Evolutionary conservation across 2,113 vertebrate genomes (phyloP).

Genomic region (Cynocephalus volans): DNA sequence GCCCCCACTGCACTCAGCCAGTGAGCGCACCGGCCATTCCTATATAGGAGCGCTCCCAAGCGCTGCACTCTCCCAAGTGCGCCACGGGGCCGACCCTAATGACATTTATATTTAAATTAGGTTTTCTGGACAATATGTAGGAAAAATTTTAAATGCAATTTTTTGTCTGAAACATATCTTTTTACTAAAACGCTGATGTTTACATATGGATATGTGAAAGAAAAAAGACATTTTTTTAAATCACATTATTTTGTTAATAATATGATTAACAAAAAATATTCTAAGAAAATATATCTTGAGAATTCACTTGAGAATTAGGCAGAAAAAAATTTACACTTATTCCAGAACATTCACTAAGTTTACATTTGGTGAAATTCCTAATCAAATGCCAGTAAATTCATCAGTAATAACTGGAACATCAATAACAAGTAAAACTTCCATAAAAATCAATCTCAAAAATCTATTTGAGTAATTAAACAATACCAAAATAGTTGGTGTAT

Average conservation of each 20-base stretch:
- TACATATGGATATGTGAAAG: not conserved
- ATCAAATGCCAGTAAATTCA: slow-evolving; percentile 35
- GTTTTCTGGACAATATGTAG: not conserved
- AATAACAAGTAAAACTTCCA: not conserved
- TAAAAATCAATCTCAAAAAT: slow-evolving; percentile 40
- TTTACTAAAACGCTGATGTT: slow-evolving; percentile 15
- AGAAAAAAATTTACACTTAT: not conserved
- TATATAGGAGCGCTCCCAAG: too few species aligned
- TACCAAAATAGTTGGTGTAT: not conserved
- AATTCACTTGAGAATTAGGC: not conserved
- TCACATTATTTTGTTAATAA: too few species aligned
- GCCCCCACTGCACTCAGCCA: too few species aligned
- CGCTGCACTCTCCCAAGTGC: too few species aligned
- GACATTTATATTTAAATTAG: not conserved
- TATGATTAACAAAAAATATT: slow-evolving; percentile 2
- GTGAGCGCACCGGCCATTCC: too few species aligned
- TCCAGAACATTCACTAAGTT: slow-evolving; percentile 40
- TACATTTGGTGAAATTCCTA: slow-evolving; percentile 37
- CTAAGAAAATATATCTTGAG: slow-evolving; percentile 30
- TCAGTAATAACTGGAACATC: not conserved
- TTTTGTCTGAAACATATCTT: not conserved
- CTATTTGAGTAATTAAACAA: not conserved
- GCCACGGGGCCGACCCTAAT: too few species aligned
- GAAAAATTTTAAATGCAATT: not conserved
- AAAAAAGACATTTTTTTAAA: not conserved